Conservation (phyloP, 2,888 invertebrate genomes). For the Nephrotoma guestfalica region DNA sequence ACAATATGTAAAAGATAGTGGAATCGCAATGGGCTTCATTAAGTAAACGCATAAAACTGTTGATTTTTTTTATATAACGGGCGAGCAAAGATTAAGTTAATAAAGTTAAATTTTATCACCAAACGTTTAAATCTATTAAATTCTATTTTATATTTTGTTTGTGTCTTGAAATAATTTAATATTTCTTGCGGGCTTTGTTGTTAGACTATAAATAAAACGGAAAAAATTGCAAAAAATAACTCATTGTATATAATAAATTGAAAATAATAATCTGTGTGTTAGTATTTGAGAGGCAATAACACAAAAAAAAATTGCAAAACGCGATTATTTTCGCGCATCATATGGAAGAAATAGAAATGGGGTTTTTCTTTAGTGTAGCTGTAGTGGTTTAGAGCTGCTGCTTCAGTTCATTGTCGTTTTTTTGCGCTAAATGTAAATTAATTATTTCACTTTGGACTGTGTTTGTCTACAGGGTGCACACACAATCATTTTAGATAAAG, state of each 20-base stretch:
- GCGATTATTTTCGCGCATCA: neutral
- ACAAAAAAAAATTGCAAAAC: neutral
- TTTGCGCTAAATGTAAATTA: neutral
- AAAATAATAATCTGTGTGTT: neutral
- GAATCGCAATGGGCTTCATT: neutral
- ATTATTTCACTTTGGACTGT: neutral
- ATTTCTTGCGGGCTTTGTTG: neutral
- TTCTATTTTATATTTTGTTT: neutral
- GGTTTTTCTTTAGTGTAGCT: neutral
- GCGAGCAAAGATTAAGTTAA: neutral
- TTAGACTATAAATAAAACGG: neutral
- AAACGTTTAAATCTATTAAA: neutral
- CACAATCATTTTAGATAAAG: neutral
- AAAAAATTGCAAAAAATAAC: neutral
- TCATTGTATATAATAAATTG: neutral
- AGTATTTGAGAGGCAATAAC: neutral
- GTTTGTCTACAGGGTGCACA: neutral
- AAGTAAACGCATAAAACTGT: neutral
- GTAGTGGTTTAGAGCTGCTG: neutral
- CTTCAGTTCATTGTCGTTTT: neutral
- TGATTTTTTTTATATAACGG: neutral
- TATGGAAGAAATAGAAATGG: neutral
- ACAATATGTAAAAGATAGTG: neutral
- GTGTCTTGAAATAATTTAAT: neutral
- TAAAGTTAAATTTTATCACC: neutral